A percentile compares a stretch with the other conserved stretches of the same genome.
phyloP scores from a whole-genome alignment of 2,797 vertebrate genomes.

The Molossus alvarezi region DNA sequence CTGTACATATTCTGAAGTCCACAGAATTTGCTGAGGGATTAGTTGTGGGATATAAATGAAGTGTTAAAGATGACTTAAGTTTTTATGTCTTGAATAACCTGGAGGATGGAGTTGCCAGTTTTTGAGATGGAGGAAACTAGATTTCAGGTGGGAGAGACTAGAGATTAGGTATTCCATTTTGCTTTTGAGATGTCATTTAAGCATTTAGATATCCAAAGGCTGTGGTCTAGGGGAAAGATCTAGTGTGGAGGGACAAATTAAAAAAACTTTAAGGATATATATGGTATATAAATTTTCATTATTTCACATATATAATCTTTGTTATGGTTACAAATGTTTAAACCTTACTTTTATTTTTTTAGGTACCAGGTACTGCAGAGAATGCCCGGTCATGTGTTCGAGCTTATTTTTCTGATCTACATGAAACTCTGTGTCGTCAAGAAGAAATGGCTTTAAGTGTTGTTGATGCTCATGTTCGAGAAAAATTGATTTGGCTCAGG shows the following conservation, averaged over 20 bases:
- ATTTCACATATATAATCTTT: conserved; percentile 63
- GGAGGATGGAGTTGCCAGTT: conserved; percentile 45
- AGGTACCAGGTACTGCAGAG: conserved; percentile 98
- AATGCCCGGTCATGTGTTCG: conserved; percentile 98
- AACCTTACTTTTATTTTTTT: conserved; percentile 48
- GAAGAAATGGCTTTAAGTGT: conserved; percentile 99
- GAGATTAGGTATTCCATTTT: conserved; percentile 52
- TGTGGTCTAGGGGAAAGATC: conserved; percentile 14
- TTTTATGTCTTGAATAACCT: conserved; percentile 36
- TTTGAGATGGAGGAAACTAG: conserved; percentile 62
- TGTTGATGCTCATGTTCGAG: conserved; percentile 98
- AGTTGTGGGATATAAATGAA: not conserved
- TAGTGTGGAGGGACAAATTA: conserved; percentile 22
- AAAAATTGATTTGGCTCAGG: conserved; percentile 98
- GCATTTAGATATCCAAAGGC: conserved; percentile 36
- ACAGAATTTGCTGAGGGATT: conserved; percentile 55
- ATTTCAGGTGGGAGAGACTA: not conserved
- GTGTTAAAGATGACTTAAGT: conserved; percentile 28
- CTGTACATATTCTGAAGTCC: conserved; percentile 38
- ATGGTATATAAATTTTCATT: conserved; percentile 51
- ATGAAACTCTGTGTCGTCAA: conserved; percentile 98
- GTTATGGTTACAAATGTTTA: conserved; percentile 57
- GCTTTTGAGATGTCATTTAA: conserved; percentile 44
- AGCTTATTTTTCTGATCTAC: conserved; percentile 98
- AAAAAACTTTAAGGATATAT: conserved; percentile 11